These are phyloP conservation scores for Athalia cordata DNA, from an alignment of 2,888 invertebrate genomes.

Conservation along the genomic window DNA sequence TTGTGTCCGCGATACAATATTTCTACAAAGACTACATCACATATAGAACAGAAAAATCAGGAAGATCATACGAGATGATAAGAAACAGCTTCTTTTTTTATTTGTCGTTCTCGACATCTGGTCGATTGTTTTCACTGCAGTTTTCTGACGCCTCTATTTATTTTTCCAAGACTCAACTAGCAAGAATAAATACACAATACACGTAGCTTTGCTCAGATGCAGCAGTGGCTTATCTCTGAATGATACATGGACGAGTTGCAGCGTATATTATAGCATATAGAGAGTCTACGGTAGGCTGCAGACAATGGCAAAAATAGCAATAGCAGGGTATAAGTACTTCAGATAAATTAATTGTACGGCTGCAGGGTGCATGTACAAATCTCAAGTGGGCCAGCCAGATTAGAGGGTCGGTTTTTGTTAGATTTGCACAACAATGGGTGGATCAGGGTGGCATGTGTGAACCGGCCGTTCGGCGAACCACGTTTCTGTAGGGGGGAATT, in stretches of 20 bases:
- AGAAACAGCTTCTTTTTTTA: too few species aligned
- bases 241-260: constrained; percentile 40
- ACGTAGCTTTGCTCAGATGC: too few species aligned
- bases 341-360: constrained; percentile 70
- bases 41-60: too few species aligned
- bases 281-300: background rate
- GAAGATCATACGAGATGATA: too few species aligned
- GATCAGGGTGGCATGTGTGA: constrained; percentile 71
- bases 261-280: constrained; percentile 6
- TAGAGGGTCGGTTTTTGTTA: constrained; percentile 71
- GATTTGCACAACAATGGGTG: constrained; percentile 72
- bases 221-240: constrained; percentile 30
- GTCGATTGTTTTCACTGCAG: constrained; percentile 1
- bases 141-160: constrained; percentile 6
- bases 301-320: constrained; percentile 51
- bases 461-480: constrained; percentile 59
- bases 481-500: constrained; percentile 16
- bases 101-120: background rate
- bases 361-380: constrained; percentile 61
- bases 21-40: too few species aligned
- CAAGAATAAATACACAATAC: too few species aligned
- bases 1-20: too few species aligned
- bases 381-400: constrained; percentile 70
- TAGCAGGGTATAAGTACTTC: constrained; percentile 60
- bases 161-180: background rate